Percentiles rank a stretch among this genome's conserved stretches.
phyloP scores from a whole-genome alignment of 1,140 invertebrate species.

The Aphidius gifuensis region DNA sequence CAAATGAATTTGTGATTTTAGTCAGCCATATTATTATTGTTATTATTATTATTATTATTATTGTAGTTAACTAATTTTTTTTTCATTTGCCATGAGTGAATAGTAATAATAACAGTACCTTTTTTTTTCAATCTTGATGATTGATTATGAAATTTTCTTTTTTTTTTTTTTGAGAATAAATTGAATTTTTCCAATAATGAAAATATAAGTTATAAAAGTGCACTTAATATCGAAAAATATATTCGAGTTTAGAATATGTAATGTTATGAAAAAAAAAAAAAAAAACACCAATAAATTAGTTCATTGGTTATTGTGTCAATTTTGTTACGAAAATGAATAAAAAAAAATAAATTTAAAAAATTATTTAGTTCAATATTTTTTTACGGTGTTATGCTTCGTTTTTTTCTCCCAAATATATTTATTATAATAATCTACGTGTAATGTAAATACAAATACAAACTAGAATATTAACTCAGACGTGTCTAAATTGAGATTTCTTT shows the following conservation, averaged over 20 bases:
- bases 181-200: background rate
- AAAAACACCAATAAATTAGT: conserved; percentile 17
- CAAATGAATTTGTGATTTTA: no score
- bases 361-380: conserved; percentile 12
- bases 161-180: conserved; percentile 1
- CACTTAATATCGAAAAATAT: conserved; percentile 10
- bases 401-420: conserved; percentile 21
- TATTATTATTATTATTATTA: no score
- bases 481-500: no score
- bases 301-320: conserved; percentile 28
- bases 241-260: background rate
- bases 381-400: conserved; percentile 9
- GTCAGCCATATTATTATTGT: no score
- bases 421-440: no score
- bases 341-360: conserved; percentile 14
- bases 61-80: no score
- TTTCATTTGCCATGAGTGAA: no score
- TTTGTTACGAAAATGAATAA: conserved; percentile 27
- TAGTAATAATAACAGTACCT: no score
- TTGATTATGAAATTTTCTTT: background rate
- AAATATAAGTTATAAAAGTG: background rate
- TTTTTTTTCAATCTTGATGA: no score
- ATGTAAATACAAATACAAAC: no score
- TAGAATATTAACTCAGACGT: no score
- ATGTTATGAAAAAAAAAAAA: conserved; percentile 5